Percentiles rank a stretch among this genome's conserved stretches.
Evolutionary conservation across 2,888 invertebrate genomes (phyloP).

Genomic region (Scaptomyza tumidula): DNA sequence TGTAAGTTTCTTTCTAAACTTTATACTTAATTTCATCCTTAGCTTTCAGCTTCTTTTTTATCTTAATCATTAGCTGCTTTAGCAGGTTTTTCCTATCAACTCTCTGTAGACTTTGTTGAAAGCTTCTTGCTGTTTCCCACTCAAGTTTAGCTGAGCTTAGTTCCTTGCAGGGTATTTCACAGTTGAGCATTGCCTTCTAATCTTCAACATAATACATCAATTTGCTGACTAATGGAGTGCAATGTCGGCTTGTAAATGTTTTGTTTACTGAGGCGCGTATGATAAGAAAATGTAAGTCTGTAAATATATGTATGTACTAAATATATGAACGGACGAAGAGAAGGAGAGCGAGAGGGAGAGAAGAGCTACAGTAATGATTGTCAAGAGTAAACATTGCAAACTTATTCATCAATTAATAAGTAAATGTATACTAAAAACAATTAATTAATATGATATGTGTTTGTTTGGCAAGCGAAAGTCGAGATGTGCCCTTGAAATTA

Average conservation of each 20-base stretch:
- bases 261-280: conserved; percentile 35
- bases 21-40: neutral
- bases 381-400: neutral
- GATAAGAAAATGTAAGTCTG: conserved; percentile 36
- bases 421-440: neutral
- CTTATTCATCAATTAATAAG: neutral
- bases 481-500: conserved; percentile 60
- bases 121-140: neutral
- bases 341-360: too few species aligned
- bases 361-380: conserved; percentile 24
- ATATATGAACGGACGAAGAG: neutral
- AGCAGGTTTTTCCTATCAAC: neutral
- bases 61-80: neutral
- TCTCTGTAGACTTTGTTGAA: neutral
- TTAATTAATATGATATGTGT: conserved; percentile 4
- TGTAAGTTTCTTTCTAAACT: too few species aligned
- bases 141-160: neutral
- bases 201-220: neutral
- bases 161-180: conserved; percentile 20
- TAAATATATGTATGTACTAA: neutral
- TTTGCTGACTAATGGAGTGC: conserved; percentile 59
- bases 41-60: neutral
- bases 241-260: conserved; percentile 31
- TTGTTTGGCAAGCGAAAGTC: conserved; percentile 36
- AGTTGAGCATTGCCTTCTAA: neutral